Evolutionary conservation across 2,888 invertebrate species (phyloP), one percentile per base, ranked within the genome.

Genomic region (Punctoribates punctum): DNA sequence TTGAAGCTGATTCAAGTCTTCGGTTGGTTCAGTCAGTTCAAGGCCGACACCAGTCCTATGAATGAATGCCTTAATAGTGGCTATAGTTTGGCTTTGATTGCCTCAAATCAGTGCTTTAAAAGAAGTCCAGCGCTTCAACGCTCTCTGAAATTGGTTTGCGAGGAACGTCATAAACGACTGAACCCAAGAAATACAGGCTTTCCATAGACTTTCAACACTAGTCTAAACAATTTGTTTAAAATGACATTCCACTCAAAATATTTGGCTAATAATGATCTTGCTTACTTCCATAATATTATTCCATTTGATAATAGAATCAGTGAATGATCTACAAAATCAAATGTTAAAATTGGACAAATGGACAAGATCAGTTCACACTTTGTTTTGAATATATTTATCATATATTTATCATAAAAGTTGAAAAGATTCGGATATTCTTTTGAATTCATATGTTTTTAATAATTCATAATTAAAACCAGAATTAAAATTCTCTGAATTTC

Each of bases 11-110:
- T 9, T 54, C 54, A 54, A 54, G 54, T 20, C 54, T 54, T 54
- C 23, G 20, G 54, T 54, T 54, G 54, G 62, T 62, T 62, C 62
- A 62, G 62, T 62, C 29, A 29, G 62, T 62, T 62, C 62, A 62
- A 62, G 62, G 62, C 25, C 62, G 62, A 62, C 13, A 62, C 29
- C 25, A 15, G 27, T 8, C 25, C 62, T 27, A 62, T 29, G 29
- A 62, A 25, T 62, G 27, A 62, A 62, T 62, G 62, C 27, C 15
- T 29, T 25, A 23, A 17, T 25, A 27, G 27, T 23, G 42, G 42
- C 42, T 42, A 42, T 42, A 42, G 42, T 42, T 42, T 42, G 20
- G 20, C 25, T 20, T 54, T 54, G 54, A 25, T 23, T 20, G 54
- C 54, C 25, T 54, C 9, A 23, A 54, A 54, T 23, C 9, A 23